Base-by-base conservation (phyloP, 1,140 invertebrate species). In the Aradophagus sp. region DNA sequence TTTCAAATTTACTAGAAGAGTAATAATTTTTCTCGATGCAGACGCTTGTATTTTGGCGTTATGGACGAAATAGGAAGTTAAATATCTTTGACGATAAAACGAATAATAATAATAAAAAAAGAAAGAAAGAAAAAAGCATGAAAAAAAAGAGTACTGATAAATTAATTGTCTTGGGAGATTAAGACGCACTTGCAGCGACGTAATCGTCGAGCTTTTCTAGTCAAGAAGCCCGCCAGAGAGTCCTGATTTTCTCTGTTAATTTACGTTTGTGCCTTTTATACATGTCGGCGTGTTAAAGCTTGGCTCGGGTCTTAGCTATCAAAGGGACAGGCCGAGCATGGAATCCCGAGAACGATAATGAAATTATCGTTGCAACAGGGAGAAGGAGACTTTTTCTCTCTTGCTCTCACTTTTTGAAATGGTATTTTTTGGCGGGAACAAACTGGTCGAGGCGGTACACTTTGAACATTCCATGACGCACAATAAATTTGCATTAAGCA, bases 401-500 rank as follows among this genome's bases (percentile, higher is more conserved):
- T n/a, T n/a, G n/a, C n/a, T n/a, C n/a, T n/a, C n/a, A n/a, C n/a
- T n/a, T n/a, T n/a, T n/a, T n/a, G n/a, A n/a, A n/a, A n/a, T n/a
- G n/a, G n/a, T n/a, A n/a, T n/a, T n/a, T n/a, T n/a, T n/a, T 13
- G 20, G 10, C 1, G 12, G 15, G 4, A 10, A 27, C 0, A 15
- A 7, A 5, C n/a, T 32, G 16, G 39, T 58, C 31, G 50, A 63
- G 39, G 62, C 31, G 50, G 59, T 61, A 65, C 48, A 68, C 77
- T 77, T 79, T 78, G 78, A 79, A 79, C 5, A 82, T 80, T 81
- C 75, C 83, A 84, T 68, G 77, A 86, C 83, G 84, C 82, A 85
- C 83, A 86, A 84, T 83, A 81, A 80, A 83, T 79, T 86, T 81
- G 81, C 82, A 84, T 78, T 80, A 74, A 65, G 81, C 82, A 86